These are phyloP conservation scores for Ganaspis brasiliensis DNA, from an alignment of 2,888 invertebrate genomes.

Conservation along the genomic window DNA sequence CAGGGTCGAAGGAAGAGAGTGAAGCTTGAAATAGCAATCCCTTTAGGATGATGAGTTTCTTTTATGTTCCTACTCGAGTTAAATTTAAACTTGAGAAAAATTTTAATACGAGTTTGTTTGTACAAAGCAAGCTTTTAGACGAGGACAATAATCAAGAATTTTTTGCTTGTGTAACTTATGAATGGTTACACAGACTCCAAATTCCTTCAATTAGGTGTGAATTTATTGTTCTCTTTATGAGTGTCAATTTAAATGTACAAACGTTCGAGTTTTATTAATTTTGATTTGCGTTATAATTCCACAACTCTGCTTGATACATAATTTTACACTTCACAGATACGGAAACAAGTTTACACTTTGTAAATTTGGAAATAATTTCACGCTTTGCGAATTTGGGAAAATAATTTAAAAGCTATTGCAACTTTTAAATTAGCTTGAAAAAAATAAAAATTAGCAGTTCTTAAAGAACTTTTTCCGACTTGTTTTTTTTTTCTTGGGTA, in stretches of 20 bases:
- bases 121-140: not conserved
- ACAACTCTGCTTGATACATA: no score
- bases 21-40: not conserved
- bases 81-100: conserved; percentile 5
- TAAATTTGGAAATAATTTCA: not conserved
- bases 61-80: not conserved
- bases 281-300: no score
- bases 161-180: not conserved
- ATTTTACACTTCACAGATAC: no score
- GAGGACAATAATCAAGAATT: not conserved
- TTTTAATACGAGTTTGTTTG: conserved; percentile 1
- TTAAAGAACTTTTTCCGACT: not conserved
- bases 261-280: no score
- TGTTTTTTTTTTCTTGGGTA: not conserved
- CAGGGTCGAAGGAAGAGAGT: conserved; percentile 6
- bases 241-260: no score
- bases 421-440: conserved; percentile 22
- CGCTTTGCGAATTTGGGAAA: conserved; percentile 4
- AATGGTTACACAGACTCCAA: no score
- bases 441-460: conserved; percentile 31
- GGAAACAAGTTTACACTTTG: conserved; percentile 15
- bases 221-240: no score
- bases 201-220: no score
- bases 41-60: not conserved
- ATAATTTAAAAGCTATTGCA: conserved; percentile 14